These are phyloP conservation scores for Pseudoatta argentina DNA, from an alignment of 1,140 invertebrate species.

Conservation along the genomic window DNA sequence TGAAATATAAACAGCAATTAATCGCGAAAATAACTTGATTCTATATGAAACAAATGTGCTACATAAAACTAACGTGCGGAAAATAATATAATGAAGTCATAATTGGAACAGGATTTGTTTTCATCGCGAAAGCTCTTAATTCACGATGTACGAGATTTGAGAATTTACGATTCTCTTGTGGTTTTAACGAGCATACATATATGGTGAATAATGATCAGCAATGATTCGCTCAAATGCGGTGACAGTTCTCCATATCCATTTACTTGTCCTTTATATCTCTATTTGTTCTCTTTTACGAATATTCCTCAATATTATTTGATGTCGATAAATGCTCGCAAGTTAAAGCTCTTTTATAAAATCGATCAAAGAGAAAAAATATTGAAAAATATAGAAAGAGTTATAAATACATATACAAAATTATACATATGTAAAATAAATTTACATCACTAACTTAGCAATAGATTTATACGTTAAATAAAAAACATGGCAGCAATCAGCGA, in stretches of 20 bases:
- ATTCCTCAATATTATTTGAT: not conserved
- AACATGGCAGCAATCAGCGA: not conserved
- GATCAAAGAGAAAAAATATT: not conserved
- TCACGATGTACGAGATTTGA: not conserved
- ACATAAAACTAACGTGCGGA: not conserved
- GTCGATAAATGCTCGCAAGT: too few species aligned
- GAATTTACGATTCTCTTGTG: slow-evolving; percentile 10
- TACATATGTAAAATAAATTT: not conserved
- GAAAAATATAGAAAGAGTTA: not conserved
- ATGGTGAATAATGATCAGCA: slow-evolving; percentile 25
- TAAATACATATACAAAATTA: not conserved
- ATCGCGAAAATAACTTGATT: not conserved
- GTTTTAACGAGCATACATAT: not conserved
- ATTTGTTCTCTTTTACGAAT: not conserved
- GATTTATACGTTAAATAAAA: slow-evolving; percentile 1
- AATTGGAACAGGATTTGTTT: slow-evolving; percentile 36
- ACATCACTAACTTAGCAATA: not conserved
- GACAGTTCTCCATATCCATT: not conserved
- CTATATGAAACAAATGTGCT: not conserved
- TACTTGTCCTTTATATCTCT: not conserved
- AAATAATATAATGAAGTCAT: slow-evolving; percentile 39
- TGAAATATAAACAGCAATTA: not conserved
- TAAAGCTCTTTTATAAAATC: not conserved
- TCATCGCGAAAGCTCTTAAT: slow-evolving; percentile 22
- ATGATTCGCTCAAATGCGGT: not conserved